phyloP scores from a whole-genome alignment of 2,113 vertebrate genomes.

The Vulpes ferrilata region DNA sequence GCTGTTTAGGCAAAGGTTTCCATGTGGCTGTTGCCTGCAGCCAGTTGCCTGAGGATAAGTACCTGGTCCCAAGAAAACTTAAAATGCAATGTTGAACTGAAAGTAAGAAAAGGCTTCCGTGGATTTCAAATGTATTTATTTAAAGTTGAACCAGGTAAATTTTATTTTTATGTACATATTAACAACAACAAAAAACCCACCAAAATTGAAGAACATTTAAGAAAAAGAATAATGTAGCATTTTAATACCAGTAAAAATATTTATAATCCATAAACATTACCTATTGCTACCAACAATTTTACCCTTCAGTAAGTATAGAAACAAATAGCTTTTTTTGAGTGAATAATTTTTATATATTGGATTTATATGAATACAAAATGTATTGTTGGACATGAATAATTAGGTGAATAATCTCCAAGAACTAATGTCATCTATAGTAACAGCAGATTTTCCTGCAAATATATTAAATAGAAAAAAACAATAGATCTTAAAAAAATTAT shows the following conservation, averaged over 20 bases:
- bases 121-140: background rate
- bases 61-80: background rate
- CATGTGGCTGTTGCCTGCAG: background rate
- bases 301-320: background rate
- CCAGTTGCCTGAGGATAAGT: background rate
- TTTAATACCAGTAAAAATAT: background rate
- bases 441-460: background rate
- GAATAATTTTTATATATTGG: background rate
- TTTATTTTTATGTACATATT: constrained; percentile 29
- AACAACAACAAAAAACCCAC: background rate
- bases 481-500: background rate
- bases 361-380: background rate
- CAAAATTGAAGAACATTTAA: background rate
- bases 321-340: background rate
- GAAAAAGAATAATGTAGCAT: background rate
- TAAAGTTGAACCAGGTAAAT: constrained; percentile 52
- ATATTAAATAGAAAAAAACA: constrained; percentile 15
- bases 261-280: constrained; percentile 4
- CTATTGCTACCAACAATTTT: background rate
- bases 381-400: background rate
- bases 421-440: background rate
- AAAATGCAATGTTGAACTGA: background rate
- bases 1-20: background rate
- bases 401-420: background rate
- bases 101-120: background rate